phyloP scores from a whole-genome alignment of 1,140 invertebrate species.

The Dendroctonus valens region DNA sequence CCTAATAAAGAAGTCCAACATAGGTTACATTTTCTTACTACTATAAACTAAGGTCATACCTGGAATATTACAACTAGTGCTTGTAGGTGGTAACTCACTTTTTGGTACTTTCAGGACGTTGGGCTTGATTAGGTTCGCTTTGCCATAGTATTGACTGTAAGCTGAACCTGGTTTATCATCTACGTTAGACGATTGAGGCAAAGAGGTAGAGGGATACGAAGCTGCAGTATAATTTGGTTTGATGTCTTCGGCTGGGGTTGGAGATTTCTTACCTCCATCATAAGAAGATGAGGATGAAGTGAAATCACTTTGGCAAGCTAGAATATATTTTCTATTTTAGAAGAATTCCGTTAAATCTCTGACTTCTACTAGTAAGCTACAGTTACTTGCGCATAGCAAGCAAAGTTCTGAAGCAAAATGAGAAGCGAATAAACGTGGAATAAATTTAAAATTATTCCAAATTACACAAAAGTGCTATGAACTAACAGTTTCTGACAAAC shows the following conservation, averaged over 20 bases:
- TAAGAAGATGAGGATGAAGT: constrained; percentile 37
- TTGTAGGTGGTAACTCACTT: constrained; percentile 52
- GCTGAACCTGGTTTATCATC: constrained; percentile 43
- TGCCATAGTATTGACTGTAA: constrained; percentile 51
- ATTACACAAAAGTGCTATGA: too few relatives aligned
- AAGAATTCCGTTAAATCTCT: too few relatives aligned
- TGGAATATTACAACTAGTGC: constrained; percentile 56
- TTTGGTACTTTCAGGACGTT: constrained; percentile 59
- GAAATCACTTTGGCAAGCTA: constrained; percentile 43
- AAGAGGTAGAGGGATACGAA: constrained; percentile 33
- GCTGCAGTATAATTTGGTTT: constrained; percentile 47
- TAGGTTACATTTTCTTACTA: not conserved
- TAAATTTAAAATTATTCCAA: too few relatives aligned
- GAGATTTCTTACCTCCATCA: constrained; percentile 39
- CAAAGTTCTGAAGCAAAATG: too few relatives aligned
- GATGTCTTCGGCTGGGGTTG: constrained; percentile 43
- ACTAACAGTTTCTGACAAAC: not conserved
- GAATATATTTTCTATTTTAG: not conserved
- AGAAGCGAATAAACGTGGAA: too few relatives aligned
- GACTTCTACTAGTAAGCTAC: too few relatives aligned
- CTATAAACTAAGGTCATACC: constrained; percentile 4
- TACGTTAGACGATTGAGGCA: constrained; percentile 30
- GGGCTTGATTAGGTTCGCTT: constrained; percentile 57
- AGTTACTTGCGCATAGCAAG: too few relatives aligned
- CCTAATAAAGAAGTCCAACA: not conserved